These are phyloP conservation scores for Neoitamus cyanurus DNA, from an alignment of 2,888 invertebrate species.

Conservation along the genomic window DNA sequence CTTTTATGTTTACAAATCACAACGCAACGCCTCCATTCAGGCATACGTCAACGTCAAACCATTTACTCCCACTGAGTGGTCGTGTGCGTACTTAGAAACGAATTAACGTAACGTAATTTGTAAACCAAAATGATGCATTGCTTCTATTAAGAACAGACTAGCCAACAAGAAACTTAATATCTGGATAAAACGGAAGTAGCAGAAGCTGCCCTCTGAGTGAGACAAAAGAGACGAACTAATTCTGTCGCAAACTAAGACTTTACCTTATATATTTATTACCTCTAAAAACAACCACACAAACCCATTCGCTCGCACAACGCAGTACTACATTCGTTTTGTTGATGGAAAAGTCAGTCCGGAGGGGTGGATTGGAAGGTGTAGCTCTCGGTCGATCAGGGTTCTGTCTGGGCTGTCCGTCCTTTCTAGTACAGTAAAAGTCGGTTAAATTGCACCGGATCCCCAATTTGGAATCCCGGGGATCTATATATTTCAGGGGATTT, in stretches of 20 bases:
- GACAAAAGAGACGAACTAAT: neutral
- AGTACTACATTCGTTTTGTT: neutral
- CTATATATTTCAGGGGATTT: conserved; percentile 48
- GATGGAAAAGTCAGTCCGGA: conserved; percentile 40
- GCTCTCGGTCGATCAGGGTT: conserved; percentile 7
- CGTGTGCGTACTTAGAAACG: no score
- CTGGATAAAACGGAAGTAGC: neutral
- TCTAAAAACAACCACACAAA: conserved; percentile 28
- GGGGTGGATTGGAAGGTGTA: neutral
- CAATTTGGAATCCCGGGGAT: conserved; percentile 50
- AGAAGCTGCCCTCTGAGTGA: neutral
- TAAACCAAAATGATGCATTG: neutral
- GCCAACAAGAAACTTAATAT: conserved; percentile 22
- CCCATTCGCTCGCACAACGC: conserved; percentile 16
- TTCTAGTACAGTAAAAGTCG: conserved; percentile 48
- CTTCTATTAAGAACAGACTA: neutral
- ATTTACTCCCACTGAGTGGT: no score
- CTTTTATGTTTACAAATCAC: no score
- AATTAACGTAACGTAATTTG: neutral
- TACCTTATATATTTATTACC: conserved; percentile 31
- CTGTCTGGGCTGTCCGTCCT: neutral
- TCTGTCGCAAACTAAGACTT: neutral
- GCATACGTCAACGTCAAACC: no score
- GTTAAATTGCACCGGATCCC: conserved; percentile 49
- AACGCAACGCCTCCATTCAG: no score